Percentiles rank a stretch among this genome's conserved stretches.
These are phyloP conservation scores for Homalodisca vitripennis DNA, from an alignment of 1,140 invertebrate species.

Conservation along the genomic window DNA sequence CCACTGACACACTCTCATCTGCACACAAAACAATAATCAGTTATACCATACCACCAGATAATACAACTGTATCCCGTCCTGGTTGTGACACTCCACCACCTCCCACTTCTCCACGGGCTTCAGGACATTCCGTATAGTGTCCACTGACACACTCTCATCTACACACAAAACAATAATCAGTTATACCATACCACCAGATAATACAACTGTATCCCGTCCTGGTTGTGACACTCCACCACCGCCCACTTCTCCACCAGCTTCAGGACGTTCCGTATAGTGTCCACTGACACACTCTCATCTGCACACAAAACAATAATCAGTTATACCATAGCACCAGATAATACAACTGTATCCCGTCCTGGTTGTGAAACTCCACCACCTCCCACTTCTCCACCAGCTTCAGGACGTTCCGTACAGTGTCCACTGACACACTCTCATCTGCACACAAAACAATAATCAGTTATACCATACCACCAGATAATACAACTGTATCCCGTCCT, in stretches of 20 bases:
- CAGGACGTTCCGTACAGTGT: constrained; percentile 78
- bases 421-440: constrained; percentile 81
- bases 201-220: constrained; percentile 56
- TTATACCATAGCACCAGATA: too few species aligned
- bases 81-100: constrained; percentile 67
- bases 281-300: constrained; percentile 81
- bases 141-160: constrained; percentile 55
- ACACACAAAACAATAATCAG: constrained; percentile 41
- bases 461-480: too few species aligned
- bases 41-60: too few species aligned
- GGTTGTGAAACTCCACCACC: constrained; percentile 66
- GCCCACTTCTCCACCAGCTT: constrained; percentile 75
- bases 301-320: constrained; percentile 44
- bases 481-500: constrained; percentile 55
- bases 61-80: constrained; percentile 50
- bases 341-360: constrained; percentile 51
- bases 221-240: constrained; percentile 66
- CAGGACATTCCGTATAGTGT: constrained; percentile 75
- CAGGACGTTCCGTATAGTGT: constrained; percentile 78
- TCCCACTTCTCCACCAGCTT: constrained; percentile 75
- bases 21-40: too few species aligned
- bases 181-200: constrained; percentile 53
- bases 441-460: too few species aligned
- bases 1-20: background rate
- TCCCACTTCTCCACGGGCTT: constrained; percentile 74